Evolutionary conservation across 2,888 invertebrate species (phyloP).

Genomic region (Cacoxenus indagator): DNA sequence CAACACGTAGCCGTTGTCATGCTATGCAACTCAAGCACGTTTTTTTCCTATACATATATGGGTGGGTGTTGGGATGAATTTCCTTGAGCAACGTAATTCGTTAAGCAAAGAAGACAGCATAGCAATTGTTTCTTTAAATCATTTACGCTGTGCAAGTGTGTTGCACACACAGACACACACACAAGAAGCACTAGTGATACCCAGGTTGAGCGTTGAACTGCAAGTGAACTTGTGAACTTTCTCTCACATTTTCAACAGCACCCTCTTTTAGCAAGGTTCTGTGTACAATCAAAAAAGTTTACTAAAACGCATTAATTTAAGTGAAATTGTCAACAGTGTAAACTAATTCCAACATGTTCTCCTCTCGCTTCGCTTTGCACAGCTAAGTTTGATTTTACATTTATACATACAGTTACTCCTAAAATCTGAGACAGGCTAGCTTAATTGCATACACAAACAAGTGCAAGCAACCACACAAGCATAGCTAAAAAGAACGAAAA

Average conservation of each 20-base stretch:
- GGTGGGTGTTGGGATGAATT: not conserved
- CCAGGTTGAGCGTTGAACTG: not conserved
- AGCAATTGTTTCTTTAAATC: too few relatives aligned
- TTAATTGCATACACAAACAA: constrained; percentile 14
- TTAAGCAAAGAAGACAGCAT: not conserved
- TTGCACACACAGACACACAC: not conserved
- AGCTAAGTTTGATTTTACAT: too few relatives aligned
- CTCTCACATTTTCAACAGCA: not conserved
- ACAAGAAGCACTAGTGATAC: too few relatives aligned
- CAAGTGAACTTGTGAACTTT: not conserved
- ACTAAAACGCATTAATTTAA: constrained; percentile 6
- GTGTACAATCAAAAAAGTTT: not conserved
- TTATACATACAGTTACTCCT: too few relatives aligned
- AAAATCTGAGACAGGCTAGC: constrained; percentile 18
- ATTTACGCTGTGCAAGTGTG: too few relatives aligned
- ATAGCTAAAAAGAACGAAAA: constrained; percentile 1
- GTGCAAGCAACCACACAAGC: constrained; percentile 6
- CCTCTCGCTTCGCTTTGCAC: not conserved
- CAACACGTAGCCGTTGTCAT: not conserved
- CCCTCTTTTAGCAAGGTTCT: not conserved
- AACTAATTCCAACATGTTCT: not conserved
- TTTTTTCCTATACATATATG: not conserved
- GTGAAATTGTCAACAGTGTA: not conserved
- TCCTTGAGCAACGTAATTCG: not conserved
- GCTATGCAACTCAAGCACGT: constrained; percentile 12